These are phyloP conservation scores for Vulpes ferrilata DNA, from an alignment of 2,113 vertebrate genomes.

Conservation along the genomic window DNA sequence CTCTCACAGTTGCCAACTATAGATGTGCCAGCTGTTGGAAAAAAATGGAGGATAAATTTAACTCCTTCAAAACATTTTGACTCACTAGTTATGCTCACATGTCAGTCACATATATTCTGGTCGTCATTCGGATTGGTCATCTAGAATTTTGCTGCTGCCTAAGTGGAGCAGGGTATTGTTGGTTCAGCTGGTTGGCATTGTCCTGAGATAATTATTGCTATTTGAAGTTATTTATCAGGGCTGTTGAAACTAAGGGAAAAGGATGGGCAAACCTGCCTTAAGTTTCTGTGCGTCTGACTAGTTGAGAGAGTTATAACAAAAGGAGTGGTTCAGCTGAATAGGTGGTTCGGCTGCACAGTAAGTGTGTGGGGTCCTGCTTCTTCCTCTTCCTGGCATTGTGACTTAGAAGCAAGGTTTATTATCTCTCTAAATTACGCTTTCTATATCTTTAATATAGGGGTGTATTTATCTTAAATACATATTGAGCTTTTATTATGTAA, in stretches of 20 bases:
- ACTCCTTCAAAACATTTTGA: conserved; percentile 19
- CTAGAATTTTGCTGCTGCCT: not conserved
- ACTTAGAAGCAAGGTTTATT: not conserved
- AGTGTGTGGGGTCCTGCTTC: not conserved
- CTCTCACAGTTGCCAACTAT: conserved; percentile 26
- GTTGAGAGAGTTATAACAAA: not conserved
- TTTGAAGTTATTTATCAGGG: conserved; percentile 20
- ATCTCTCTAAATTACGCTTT: not conserved
- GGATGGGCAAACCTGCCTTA: not conserved
- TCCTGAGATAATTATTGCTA: not conserved
- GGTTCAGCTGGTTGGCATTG: not conserved
- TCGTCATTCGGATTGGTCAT: not conserved
- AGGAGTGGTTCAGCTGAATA: not conserved
- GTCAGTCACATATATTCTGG: not conserved
- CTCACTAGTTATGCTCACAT: not conserved
- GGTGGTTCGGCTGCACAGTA: not conserved
- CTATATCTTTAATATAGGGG: not conserved
- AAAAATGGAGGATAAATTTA: conserved; percentile 41
- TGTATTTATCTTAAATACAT: not conserved
- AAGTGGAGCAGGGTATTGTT: not conserved
- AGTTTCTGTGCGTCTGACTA: not conserved
- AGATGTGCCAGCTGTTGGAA: conserved; percentile 46
- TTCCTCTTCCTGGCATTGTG: not conserved
- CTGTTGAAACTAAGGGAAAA: conserved; percentile 4
- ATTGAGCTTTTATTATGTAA: not conserved